Base-by-base conservation (phyloP, 2,888 invertebrate species). In the Eurois occulta region DNA sequence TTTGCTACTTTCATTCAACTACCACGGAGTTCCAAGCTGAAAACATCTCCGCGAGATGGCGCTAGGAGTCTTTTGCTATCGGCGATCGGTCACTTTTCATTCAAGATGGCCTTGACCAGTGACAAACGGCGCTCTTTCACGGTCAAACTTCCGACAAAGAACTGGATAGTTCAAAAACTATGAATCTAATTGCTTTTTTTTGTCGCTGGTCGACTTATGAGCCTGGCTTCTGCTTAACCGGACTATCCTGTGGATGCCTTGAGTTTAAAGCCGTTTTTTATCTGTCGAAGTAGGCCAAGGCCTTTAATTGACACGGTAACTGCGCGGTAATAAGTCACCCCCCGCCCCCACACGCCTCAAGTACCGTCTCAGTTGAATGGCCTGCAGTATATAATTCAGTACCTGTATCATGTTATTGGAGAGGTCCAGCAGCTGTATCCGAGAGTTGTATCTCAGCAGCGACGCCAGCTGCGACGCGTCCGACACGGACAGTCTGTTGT, bases 401-500 rank as follows among this genome's bases (percentile, higher is more conserved):
- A 65, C 97, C 95, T 97, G 94, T 91, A 97, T 97, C 83, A 96
- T 95, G 87, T 97, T 97, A 89, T 97, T 98, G 95, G 99, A 98
- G 75, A 99, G 97, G 93, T 99, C 99, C 60, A 99, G 95, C 81
- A 99, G 96, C 91, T 98, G 98, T 86, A 99, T 96, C 72, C 97
- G 97, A 75, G 97, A 97, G 95, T 99, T 99, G 90, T 97, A 97
- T 84, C 97, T 97, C 80, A 99, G 96, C 90, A 99, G 95, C 71
- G 98, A 97, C 65, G 97, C 98, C 35, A 99, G 96, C 88, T 98
- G 98, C 77, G 97, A 97, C 24, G 98, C 99, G 95, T 99, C 99
- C 46, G 97, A 95, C 43, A 97, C 96, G 72, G 97, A 97, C 85
- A 99, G 96, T 80, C 97, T 96, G 93, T 99, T 99, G 94, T 99